phyloP scores from a whole-genome alignment of 1,140 invertebrate genomes.

The Diorhabda carinulata region DNA sequence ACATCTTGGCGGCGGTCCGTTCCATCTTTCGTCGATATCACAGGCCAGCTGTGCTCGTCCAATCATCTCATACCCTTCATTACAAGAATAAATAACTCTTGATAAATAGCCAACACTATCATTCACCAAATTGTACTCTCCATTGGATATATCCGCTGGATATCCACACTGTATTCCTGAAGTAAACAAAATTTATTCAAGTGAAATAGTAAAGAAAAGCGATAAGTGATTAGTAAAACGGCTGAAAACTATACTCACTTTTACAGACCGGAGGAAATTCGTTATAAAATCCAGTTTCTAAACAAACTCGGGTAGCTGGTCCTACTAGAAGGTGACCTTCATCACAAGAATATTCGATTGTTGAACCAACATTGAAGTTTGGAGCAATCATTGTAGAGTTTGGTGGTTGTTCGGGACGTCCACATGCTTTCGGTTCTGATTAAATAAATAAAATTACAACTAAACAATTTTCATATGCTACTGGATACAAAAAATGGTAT shows the following conservation, averaged over 20 bases:
- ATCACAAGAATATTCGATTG: constrained; percentile 84
- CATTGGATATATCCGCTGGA: constrained; percentile 80
- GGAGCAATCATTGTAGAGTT: constrained; percentile 81
- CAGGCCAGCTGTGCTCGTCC: constrained; percentile 77
- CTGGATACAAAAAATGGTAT: too few species aligned
- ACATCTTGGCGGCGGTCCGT: constrained; percentile 85
- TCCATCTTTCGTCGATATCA: constrained; percentile 90
- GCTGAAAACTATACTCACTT: constrained; percentile 59
- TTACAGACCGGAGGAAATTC: constrained; percentile 91
- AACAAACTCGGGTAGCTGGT: constrained; percentile 74
- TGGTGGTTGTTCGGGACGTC: constrained; percentile 84
- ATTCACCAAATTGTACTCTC: constrained; percentile 76
- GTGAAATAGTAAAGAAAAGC: too few species aligned
- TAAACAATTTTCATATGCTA: too few species aligned
- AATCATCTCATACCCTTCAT: constrained; percentile 79
- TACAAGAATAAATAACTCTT: constrained; percentile 78
- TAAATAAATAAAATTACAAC: constrained; percentile 17
- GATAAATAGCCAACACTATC: constrained; percentile 80
- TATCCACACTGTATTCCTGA: constrained; percentile 84
- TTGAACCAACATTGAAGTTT: constrained; percentile 77
- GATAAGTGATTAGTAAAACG: too few species aligned
- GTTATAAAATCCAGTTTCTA: constrained; percentile 89
- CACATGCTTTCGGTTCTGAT: constrained; percentile 82
- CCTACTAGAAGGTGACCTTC: constrained; percentile 83
- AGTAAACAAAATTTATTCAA: constrained; percentile 8